Percentiles rank a stretch among this genome's conserved stretches.
phyloP scores from a whole-genome alignment of 2,113 vertebrate genomes.

The Cephalopterus ornatus region DNA sequence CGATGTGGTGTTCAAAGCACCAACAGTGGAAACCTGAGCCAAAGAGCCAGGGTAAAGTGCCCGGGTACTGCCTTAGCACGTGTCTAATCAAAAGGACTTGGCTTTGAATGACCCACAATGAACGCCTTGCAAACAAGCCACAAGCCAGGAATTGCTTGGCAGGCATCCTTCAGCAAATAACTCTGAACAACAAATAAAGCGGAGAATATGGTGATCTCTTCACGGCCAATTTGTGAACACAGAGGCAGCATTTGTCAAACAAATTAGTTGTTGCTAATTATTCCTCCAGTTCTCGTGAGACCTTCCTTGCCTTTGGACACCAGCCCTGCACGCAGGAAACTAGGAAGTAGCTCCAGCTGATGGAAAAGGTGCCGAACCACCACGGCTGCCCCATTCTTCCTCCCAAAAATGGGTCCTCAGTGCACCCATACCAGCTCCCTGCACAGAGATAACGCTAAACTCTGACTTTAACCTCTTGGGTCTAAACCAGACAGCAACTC shows the following conservation, averaged over 20 bases:
- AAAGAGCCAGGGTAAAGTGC: background rate
- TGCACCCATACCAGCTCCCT: background rate
- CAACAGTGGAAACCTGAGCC: constrained; percentile 1
- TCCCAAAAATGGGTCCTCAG: background rate
- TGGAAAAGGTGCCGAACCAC: background rate
- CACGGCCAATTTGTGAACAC: constrained; percentile 64
- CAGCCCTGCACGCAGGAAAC: background rate
- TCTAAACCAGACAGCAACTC: background rate
- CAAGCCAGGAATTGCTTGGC: constrained; percentile 65
- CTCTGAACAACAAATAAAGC: constrained; percentile 59
- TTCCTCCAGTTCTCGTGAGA: constrained; percentile 28
- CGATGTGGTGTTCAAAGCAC: background rate
- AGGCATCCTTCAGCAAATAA: constrained; percentile 56
- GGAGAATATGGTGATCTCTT: constrained; percentile 58
- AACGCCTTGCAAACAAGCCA: constrained; percentile 55
- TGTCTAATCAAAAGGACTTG: constrained; percentile 53
- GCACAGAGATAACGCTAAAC: background rate
- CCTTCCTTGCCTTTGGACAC: constrained; percentile 23
- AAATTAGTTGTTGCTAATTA: constrained; percentile 66
- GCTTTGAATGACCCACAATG: constrained; percentile 56
- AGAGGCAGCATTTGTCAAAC: constrained; percentile 56
- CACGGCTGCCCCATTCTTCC: background rate
- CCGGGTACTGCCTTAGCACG: constrained; percentile 18
- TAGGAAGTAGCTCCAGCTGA: background rate
- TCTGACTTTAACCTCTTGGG: background rate